These are phyloP conservation scores for Bettongia penicillata DNA, from an alignment of 2,113 vertebrate genomes.

Conservation along the genomic window DNA sequence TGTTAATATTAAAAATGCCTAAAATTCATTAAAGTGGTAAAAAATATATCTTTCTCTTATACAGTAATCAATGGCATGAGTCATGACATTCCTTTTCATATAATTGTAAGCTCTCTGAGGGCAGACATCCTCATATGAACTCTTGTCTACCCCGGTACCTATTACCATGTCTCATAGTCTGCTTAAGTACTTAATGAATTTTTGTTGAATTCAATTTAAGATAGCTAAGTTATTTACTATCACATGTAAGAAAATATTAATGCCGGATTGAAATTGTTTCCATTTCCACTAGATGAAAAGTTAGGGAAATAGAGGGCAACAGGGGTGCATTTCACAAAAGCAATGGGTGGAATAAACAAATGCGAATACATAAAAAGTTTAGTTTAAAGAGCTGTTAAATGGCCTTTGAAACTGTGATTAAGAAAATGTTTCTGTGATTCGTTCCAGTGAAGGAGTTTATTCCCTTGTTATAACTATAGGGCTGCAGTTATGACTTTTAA, in stretches of 20 bases:
- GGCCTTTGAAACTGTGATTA: background rate
- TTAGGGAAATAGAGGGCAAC: background rate
- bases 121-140: background rate
- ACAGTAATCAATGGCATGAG: background rate
- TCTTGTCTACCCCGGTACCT: background rate
- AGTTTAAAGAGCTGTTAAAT: background rate
- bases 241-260: background rate
- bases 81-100: background rate
- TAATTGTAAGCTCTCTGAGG: background rate
- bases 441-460: background rate
- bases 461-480: slow-evolving; percentile 11
- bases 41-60: background rate
- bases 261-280: background rate
- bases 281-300: background rate
- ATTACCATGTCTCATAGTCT: background rate
- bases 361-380: background rate
- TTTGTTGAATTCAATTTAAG: background rate
- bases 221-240: background rate
- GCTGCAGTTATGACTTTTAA: background rate
- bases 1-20: background rate
- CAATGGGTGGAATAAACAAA: background rate
- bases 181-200: background rate
- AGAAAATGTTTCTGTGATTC: background rate
- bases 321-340: background rate
- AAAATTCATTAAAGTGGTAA: background rate